phyloP scores from a whole-genome alignment of 2,113 vertebrate genomes.

The Micronycteris hirsuta region DNA sequence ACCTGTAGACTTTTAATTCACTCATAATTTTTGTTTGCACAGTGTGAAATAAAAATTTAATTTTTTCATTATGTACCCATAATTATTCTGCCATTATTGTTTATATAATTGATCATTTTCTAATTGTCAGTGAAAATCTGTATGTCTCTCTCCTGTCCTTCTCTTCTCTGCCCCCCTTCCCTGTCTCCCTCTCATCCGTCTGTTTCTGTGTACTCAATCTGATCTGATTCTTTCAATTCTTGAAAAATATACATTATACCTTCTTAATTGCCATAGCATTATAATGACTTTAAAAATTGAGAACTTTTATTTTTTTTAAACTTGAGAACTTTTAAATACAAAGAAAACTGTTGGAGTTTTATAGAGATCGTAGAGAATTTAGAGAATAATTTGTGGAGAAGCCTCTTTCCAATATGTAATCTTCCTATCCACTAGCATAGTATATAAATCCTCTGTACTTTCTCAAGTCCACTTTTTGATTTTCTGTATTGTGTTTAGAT shows the following conservation, averaged over 20 bases:
- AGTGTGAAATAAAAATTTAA: neutral
- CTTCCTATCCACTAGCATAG: neutral
- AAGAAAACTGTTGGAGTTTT: neutral
- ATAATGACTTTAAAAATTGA: neutral
- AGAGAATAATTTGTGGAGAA: neutral
- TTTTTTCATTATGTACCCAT: neutral
- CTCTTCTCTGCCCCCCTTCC: neutral
- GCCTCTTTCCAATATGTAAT: neutral
- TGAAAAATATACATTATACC: neutral
- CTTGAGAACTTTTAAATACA: neutral
- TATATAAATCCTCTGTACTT: neutral
- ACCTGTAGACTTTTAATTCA: neutral
- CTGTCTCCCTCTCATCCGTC: neutral
- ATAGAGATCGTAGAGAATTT: neutral
- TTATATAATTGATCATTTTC: neutral
- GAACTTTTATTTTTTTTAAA: neutral
- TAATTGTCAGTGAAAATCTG: neutral
- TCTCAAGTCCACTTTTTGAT: neutral
- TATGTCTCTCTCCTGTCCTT: neutral
- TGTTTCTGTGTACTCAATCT: neutral
- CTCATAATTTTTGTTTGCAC: neutral
- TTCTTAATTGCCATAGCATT: neutral
- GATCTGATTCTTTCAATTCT: neutral
- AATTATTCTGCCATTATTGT: neutral
- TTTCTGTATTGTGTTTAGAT: neutral